Percentiles rank a stretch among this genome's conserved stretches.
These are phyloP conservation scores for Apodemia mormo DNA, from an alignment of 2,888 invertebrate species.

Conservation along the genomic window DNA sequence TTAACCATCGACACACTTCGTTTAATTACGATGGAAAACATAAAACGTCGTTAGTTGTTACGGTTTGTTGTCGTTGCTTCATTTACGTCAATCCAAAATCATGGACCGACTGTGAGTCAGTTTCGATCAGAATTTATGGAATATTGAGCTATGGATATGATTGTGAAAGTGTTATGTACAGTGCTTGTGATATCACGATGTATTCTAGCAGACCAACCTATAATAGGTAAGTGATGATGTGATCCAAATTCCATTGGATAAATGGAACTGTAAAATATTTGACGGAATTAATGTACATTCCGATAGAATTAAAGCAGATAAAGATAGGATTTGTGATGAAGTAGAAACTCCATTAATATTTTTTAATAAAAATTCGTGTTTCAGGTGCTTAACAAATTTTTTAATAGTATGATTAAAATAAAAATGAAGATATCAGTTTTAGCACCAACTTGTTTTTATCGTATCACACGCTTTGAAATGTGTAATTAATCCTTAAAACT, in stretches of 20 bases:
- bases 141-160: constrained; percentile 41
- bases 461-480: no score
- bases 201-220: constrained; percentile 40
- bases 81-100: constrained; percentile 21
- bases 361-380: no score
- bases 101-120: constrained; percentile 16
- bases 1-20: constrained; percentile 41
- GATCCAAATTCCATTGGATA: not conserved
- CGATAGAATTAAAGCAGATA: no score
- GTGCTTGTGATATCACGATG: constrained; percentile 47
- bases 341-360: no score
- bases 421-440: no score
- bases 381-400: no score
- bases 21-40: constrained; percentile 50
- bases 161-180: constrained; percentile 45
- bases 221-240: constrained; percentile 52
- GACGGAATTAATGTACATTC: no score
- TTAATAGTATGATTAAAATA: no score
- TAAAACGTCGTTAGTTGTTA: constrained; percentile 28
- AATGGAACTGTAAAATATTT: no score
- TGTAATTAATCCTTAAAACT: no score
- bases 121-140: not conserved
- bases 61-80: constrained; percentile 1
- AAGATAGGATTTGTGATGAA: no score
- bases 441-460: no score